phyloP scores from a whole-genome alignment of 2,113 vertebrate genomes.

The Phrynosoma platyrhinos region DNA sequence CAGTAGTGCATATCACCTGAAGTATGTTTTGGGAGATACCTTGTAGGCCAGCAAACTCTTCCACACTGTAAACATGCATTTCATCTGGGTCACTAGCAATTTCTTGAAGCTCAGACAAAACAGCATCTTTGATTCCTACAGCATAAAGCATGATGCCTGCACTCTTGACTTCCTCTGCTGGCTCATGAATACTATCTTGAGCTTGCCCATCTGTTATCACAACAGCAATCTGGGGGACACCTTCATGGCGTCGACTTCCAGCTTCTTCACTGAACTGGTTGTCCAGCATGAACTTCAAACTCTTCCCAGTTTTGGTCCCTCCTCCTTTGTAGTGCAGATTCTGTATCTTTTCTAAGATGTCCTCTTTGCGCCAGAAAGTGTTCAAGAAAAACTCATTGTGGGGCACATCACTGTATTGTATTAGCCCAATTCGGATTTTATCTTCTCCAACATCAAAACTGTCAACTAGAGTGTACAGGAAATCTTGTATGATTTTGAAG shows the following conservation, averaged over 20 bases:
- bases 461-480: conserved; percentile 55
- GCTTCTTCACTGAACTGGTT: conserved; percentile 61
- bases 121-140: conserved; percentile 54
- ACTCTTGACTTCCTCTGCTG: conserved; percentile 23
- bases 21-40: conserved; percentile 67
- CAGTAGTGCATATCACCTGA: conserved; percentile 77
- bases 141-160: conserved; percentile 65
- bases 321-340: conserved; percentile 53
- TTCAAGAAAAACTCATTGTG: conserved; percentile 61
- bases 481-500: conserved; percentile 48
- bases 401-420: conserved; percentile 54
- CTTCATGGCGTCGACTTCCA: conserved; percentile 52
- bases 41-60: conserved; percentile 64
- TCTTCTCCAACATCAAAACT: conserved; percentile 63
- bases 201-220: conserved; percentile 60
- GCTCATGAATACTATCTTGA: conserved; percentile 53
- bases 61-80: conserved; percentile 74
- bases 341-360: conserved; percentile 57
- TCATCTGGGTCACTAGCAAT: conserved; percentile 73
- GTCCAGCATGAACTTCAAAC: conserved; percentile 64
- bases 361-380: conserved; percentile 41
- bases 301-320: conserved; percentile 52
- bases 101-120: conserved; percentile 72
- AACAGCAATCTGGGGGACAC: conserved; percentile 61
- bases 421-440: conserved; percentile 62